Base-by-base conservation (phyloP, 2,113 vertebrate species). In the Saccopteryx leptura region DNA sequence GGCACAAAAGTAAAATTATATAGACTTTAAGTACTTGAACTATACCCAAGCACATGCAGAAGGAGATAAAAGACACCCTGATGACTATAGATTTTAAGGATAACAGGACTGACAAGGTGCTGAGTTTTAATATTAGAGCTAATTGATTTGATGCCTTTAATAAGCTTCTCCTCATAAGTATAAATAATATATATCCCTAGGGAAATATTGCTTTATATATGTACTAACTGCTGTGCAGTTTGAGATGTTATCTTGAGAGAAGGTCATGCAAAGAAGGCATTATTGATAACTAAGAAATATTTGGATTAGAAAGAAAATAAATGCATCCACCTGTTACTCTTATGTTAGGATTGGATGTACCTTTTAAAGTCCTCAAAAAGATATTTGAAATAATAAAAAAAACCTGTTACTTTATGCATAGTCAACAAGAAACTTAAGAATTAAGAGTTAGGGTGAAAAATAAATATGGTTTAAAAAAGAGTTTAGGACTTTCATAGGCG, bases 391-490 rank as follows among this genome's bases (percentile, higher is more conserved):
- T 46, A 5, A 39, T 46, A 9, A 23, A 61, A 48, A 28, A 81
- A 66, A 50, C n/a, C 76, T 0, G 50, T 8, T 52, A 52, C 31
- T 46, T 82, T 79, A 85, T 89, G 26, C 9, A 84, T 63, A 81
- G 6, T 56, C 88, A 96, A 87, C 12, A 46, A 14, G 28, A 60
- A 80, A 92, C 1, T 48, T 76, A 88, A 68, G 54, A 19, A 75
- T 60, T 88, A 91, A 80, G 33, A 56, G 24, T 65, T 89, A 90
- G 7, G 8, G 23, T 84, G n/a, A 91, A 95, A 95, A 96, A 84
- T 83, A 90, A 75, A 24, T 18, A 39, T n/a, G 74, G 10, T 52
- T 82, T 7, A 89, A 75, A 85, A 94, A 39, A 24, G 15, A 69
- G 19, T 54, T 66, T 8, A 46, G 10, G 60, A 76, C 15, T 65